Evolutionary conservation across 2,888 invertebrate species (phyloP), one percentile per base, ranked within the genome.

Genomic region (Cactoblastis cactorum): DNA sequence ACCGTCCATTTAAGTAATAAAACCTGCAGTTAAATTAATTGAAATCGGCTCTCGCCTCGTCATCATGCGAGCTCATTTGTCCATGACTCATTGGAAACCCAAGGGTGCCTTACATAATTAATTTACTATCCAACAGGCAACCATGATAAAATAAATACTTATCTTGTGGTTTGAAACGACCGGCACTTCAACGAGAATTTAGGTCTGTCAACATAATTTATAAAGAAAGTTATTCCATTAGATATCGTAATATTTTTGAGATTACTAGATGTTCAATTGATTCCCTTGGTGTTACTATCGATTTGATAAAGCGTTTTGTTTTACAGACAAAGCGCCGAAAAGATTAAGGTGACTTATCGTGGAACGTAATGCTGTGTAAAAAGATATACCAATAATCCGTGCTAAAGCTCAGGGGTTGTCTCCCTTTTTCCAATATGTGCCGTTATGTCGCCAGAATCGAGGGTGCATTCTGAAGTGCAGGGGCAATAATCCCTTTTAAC

Each of bases 381-480:
- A 73, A 75, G 80, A 83, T 80, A 82, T 80, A 69, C 72, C 80
- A 79, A 80, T 86, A 83, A 86, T 84, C 82, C 78, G 59, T 59
- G 67, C 66, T 80, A 80, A 84, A 79, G 74, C 71, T 67, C 64
- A 62, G 76, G 83, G 83, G 80, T 75, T 71, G 72, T 69, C 77
- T 73, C 76, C 78, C 79, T 73, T 64, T 71, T 69, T 74, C 69
- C 76, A 72, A 80, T 77, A 78, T 77, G 69, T 73, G 69, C 63
- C 69, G 64, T 61, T 68, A 69, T 64, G 55, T 59, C 58, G 57
- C 63, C 67, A 61, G 63, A 63, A 63, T 61, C 50, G 58, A 68
- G 85, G 85, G 86, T 86, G 85, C 84, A 84, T 82, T 78, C 73
- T 76, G 65, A 72, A 84, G 82, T 79, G 80, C 75, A 78, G 69